These are phyloP conservation scores for Gila robusta DNA, from an alignment of 2,797 vertebrate species.

Conservation along the genomic window DNA sequence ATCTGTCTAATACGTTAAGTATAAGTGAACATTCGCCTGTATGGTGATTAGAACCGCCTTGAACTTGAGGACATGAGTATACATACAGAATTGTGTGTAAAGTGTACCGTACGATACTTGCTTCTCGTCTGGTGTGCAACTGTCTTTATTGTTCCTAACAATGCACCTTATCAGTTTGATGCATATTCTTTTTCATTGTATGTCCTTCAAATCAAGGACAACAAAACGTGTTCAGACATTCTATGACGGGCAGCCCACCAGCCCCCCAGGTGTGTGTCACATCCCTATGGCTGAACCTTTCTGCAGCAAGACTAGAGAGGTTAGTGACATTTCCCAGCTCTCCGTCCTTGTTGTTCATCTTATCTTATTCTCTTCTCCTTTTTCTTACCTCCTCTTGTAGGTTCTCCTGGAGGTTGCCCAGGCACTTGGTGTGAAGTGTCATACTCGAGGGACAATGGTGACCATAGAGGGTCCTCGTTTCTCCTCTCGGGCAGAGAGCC, in stretches of 20 bases:
- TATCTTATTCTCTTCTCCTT: background rate
- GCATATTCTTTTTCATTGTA: background rate
- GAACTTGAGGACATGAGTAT: background rate
- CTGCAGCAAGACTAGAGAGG: constrained; percentile 93
- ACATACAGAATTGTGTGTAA: background rate
- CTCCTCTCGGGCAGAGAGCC: constrained; percentile 92
- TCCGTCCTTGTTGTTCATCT: background rate
- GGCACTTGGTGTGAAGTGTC: constrained; percentile 89
- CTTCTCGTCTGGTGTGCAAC: background rate
- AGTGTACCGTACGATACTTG: background rate
- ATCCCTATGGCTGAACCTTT: constrained; percentile 96
- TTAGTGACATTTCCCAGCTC: constrained; percentile 63
- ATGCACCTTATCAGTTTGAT: background rate
- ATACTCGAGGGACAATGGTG: constrained; percentile 88
- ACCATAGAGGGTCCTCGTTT: constrained; percentile 95
- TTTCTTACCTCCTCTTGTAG: constrained; percentile 69
- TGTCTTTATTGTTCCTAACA: background rate
- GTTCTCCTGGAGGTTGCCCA: constrained; percentile 88
- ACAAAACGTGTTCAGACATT: constrained; percentile 90
- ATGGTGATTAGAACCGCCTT: background rate
- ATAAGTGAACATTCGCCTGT: background rate
- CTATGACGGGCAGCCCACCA: constrained; percentile 84
- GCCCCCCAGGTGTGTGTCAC: constrained; percentile 89
- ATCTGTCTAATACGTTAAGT: no score
- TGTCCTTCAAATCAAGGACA: constrained; percentile 83